Evolutionary conservation across 2,888 invertebrate species (phyloP).

Genomic region (Macaria notata): DNA sequence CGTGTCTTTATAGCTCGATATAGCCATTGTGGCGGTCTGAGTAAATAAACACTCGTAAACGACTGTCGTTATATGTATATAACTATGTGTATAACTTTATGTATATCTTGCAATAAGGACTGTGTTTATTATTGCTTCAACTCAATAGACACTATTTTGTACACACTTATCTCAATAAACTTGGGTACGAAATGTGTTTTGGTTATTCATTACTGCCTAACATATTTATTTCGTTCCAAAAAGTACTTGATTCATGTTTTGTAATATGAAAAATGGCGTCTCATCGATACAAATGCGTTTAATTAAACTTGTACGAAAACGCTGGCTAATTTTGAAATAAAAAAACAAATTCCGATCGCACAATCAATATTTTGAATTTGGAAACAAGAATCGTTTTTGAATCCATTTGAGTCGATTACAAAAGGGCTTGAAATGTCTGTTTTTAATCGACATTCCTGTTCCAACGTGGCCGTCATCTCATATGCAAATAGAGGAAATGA

Average conservation of each 20-base stretch:
- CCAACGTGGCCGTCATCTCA: slow-evolving; percentile 36
- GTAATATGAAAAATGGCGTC: slow-evolving; percentile 19
- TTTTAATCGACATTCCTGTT: slow-evolving; percentile 26
- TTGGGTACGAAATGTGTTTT: slow-evolving; percentile 15
- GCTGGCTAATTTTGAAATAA: slow-evolving; percentile 7
- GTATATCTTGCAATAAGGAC: slow-evolving; percentile 33
- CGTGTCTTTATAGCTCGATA: slow-evolving; percentile 46
- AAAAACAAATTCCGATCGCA: slow-evolving; percentile 3
- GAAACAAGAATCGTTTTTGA: slow-evolving; percentile 18
- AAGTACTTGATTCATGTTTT: slow-evolving; percentile 5
- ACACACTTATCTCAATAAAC: slow-evolving; percentile 16
- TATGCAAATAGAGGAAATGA: slow-evolving; percentile 64
- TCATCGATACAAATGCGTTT: slow-evolving; percentile 12
- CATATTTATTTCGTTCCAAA: no score
- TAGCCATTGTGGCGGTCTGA: slow-evolving; percentile 37
- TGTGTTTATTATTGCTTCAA: not conserved
- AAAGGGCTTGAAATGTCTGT: slow-evolving; percentile 34
- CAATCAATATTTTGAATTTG: slow-evolving; percentile 6
- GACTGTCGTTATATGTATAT: slow-evolving; percentile 30
- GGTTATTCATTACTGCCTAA: slow-evolving; percentile 19
- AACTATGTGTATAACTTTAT: slow-evolving; percentile 28
- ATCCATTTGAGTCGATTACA: slow-evolving; percentile 22
- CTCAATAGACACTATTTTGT: slow-evolving; percentile 3
- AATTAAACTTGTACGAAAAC: slow-evolving; percentile 11
- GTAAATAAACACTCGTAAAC: slow-evolving; percentile 43